These are phyloP conservation scores for Helicorthomorpha holstii DNA, from an alignment of 1,140 invertebrate species.

Conservation along the genomic window DNA sequence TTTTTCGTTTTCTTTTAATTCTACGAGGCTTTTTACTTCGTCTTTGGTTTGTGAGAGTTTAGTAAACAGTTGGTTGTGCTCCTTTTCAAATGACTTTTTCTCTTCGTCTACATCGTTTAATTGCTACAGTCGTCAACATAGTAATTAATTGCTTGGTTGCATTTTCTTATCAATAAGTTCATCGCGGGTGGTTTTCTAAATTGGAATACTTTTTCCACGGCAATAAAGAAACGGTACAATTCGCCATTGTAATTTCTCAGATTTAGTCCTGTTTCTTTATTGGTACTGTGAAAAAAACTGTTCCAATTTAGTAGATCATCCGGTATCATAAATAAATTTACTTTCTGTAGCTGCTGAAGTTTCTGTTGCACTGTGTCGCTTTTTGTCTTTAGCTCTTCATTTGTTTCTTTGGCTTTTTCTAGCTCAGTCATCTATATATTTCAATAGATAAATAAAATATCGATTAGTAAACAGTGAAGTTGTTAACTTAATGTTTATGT, in stretches of 20 bases:
- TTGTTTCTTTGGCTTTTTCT: not conserved
- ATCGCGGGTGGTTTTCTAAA: too few species aligned
- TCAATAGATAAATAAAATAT: too few species aligned
- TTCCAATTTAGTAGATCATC: too few species aligned
- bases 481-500: too few species aligned
- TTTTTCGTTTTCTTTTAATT: not conserved
- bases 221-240: too few species aligned
- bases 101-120: not conserved
- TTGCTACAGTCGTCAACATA: too few species aligned
- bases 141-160: too few species aligned
- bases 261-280: too few species aligned
- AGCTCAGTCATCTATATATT: not conserved
- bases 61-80: not conserved
- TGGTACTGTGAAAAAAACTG: too few species aligned
- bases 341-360: not conserved
- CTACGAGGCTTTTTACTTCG: not conserved
- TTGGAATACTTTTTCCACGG: too few species aligned
- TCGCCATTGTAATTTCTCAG: too few species aligned
- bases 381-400: not conserved
- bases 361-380: not conserved
- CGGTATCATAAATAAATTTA: not conserved
- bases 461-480: not conserved
- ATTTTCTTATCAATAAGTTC: too few species aligned
- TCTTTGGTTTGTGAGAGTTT: not conserved
- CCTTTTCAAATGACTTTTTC: not conserved